phyloP scores from a whole-genome alignment of 2,888 invertebrate species.

The Patella depressa region DNA sequence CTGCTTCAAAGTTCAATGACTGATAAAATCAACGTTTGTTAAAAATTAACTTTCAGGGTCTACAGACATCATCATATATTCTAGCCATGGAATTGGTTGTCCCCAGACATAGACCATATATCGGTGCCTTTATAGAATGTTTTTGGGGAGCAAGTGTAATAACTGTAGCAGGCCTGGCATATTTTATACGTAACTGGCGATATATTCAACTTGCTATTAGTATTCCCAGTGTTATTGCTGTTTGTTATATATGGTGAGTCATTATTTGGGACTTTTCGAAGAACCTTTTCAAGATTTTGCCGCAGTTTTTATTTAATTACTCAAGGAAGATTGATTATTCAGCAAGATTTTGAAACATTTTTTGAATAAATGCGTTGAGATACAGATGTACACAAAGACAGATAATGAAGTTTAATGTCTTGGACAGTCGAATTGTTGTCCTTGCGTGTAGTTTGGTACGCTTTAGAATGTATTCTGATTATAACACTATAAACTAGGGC shows the following conservation, averaged over 20 bases:
- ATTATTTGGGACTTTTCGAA: not conserved
- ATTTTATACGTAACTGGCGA: slow-evolving; percentile 74
- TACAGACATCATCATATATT: slow-evolving; percentile 74
- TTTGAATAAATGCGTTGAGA: too few species aligned
- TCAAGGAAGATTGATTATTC: too few species aligned
- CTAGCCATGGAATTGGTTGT: slow-evolving; percentile 74
- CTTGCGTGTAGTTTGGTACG: too few species aligned
- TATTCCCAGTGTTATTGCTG: slow-evolving; percentile 72
- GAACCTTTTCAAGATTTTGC: not conserved
- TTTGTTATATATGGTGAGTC: slow-evolving; percentile 71
- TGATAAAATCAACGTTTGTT: not conserved
- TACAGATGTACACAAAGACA: too few species aligned
- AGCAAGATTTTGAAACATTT: too few species aligned
- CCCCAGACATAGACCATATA: slow-evolving; percentile 71
- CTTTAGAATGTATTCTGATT: too few species aligned
- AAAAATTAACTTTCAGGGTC: slow-evolving; percentile 62
- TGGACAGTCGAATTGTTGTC: too few species aligned
- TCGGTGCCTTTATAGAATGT: slow-evolving; percentile 73
- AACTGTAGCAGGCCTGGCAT: slow-evolving; percentile 72
- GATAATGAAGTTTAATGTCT: too few species aligned
- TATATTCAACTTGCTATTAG: slow-evolving; percentile 74
- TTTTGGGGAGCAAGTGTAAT: slow-evolving; percentile 73
- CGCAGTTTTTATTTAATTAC: too few species aligned
- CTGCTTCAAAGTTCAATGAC: too few species aligned
- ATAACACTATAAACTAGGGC: too few species aligned